Conservation (phyloP, 1,140 invertebrate genomes). For the Heliconius melpomene region DNA sequence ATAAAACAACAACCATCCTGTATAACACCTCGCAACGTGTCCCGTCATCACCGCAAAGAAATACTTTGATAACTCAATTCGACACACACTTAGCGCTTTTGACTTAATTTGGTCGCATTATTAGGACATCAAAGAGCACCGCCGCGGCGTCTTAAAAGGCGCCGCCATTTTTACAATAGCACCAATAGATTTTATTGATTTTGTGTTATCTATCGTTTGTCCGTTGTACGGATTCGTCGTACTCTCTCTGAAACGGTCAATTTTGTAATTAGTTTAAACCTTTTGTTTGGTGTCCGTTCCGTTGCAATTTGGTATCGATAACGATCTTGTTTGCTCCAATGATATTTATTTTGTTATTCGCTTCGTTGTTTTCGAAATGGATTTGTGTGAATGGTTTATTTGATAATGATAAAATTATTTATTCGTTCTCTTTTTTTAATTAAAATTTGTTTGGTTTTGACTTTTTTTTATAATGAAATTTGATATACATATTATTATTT, state of each 20-base stretch:
- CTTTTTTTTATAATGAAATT: no score
- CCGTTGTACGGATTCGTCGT: slow-evolving; percentile 58
- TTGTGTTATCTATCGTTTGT: slow-evolving; percentile 68
- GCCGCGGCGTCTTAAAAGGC: slow-evolving; percentile 64
- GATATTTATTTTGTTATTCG: background rate
- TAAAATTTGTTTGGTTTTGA: no score
- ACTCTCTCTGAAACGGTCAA: slow-evolving; percentile 60
- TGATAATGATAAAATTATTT: background rate
- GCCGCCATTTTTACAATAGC: slow-evolving; percentile 60
- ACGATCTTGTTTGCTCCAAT: slow-evolving; percentile 14
- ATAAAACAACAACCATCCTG: background rate
- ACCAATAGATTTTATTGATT: slow-evolving; percentile 78
- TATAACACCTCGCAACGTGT: slow-evolving; percentile 32
- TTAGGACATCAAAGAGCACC: slow-evolving; percentile 71
- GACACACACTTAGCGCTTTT: slow-evolving; percentile 77
- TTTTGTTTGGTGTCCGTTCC: slow-evolving; percentile 49
- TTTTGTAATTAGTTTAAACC: slow-evolving; percentile 61
- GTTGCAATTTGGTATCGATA: slow-evolving; percentile 16
- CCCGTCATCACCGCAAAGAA: slow-evolving; percentile 60
- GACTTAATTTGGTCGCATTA: slow-evolving; percentile 79
- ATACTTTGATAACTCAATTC: slow-evolving; percentile 76
- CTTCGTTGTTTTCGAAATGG: background rate
- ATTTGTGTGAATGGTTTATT: background rate
- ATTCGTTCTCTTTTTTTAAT: no score
- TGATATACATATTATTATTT: no score